These are phyloP conservation scores for Brachyopa scutellaris DNA, from an alignment of 2,888 invertebrate species.

Conservation along the genomic window DNA sequence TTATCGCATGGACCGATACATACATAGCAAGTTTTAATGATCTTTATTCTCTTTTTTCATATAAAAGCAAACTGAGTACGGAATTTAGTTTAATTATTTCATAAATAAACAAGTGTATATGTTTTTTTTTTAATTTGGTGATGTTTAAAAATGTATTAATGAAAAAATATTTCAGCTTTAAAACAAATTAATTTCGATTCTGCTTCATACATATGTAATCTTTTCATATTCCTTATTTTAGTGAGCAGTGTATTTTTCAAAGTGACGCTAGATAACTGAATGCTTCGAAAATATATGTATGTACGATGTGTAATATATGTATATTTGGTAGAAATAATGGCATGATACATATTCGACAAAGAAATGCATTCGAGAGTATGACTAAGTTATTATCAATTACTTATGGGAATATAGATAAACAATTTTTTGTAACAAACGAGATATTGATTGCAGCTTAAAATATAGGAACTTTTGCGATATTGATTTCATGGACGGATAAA, in stretches of 20 bases:
- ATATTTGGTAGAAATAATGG: background rate
- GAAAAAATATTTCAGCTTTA: background rate
- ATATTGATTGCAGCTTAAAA: slow-evolving; percentile 51
- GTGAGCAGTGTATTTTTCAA: slow-evolving; percentile 41
- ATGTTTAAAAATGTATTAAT: too few species aligned
- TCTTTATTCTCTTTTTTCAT: slow-evolving; percentile 2
- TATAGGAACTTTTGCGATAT: slow-evolving; percentile 65
- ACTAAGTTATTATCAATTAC: slow-evolving; percentile 2
- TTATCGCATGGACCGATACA: slow-evolving; percentile 65
- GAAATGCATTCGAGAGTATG: background rate
- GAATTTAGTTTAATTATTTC: background rate
- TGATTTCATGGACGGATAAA: slow-evolving; percentile 80
- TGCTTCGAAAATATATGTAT: too few species aligned
- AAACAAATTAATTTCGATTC: background rate
- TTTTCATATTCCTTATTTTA: slow-evolving; percentile 33
- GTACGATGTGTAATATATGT: too few species aligned
- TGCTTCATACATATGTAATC: background rate
- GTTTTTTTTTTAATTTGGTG: too few species aligned
- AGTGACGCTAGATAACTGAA: background rate
- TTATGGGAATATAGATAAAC: too few species aligned
- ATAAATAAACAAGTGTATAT: background rate
- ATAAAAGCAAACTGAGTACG: background rate
- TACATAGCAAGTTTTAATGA: slow-evolving; percentile 33
- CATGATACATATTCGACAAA: background rate
- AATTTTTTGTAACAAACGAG: slow-evolving; percentile 22